Evolutionary conservation across 2,797 vertebrate genomes (phyloP).

Genomic region (Erethizon dorsatum): DNA sequence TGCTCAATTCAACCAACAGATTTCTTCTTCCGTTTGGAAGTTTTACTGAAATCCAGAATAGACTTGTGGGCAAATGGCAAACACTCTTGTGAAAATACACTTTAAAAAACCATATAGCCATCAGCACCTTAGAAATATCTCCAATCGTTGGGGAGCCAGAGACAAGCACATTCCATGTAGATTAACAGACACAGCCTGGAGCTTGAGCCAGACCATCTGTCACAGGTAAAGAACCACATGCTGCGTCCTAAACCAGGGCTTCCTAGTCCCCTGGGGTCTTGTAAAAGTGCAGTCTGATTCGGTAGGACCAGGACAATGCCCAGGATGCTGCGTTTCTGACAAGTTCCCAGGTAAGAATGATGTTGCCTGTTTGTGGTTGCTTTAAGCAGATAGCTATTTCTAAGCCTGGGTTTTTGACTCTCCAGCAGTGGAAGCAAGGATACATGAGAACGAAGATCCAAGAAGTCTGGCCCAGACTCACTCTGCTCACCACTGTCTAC

Average conservation of each 20-base stretch:
- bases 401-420: not conserved
- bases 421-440: not conserved
- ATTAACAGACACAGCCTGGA: not conserved
- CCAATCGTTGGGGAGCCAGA: not conserved
- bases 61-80: not conserved
- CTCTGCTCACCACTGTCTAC: not conserved
- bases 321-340: not conserved
- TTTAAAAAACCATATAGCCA: not conserved
- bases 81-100: not conserved
- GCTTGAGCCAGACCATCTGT: not conserved
- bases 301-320: not conserved
- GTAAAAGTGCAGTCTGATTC: not conserved
- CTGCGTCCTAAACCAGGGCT: not conserved
- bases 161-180: not conserved
- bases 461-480: not conserved
- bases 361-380: not conserved
- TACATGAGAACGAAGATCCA: not conserved
- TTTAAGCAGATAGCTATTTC: not conserved
- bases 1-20: not conserved
- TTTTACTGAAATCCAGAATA: slow-evolving; percentile 39
- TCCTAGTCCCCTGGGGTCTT: not conserved
- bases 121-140: not conserved
- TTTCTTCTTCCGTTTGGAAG: not conserved
- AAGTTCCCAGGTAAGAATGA: not conserved
- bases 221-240: not conserved